These are phyloP conservation scores for Tragopan temminckii DNA, from an alignment of 2,797 vertebrate species.

Conservation along the genomic window DNA sequence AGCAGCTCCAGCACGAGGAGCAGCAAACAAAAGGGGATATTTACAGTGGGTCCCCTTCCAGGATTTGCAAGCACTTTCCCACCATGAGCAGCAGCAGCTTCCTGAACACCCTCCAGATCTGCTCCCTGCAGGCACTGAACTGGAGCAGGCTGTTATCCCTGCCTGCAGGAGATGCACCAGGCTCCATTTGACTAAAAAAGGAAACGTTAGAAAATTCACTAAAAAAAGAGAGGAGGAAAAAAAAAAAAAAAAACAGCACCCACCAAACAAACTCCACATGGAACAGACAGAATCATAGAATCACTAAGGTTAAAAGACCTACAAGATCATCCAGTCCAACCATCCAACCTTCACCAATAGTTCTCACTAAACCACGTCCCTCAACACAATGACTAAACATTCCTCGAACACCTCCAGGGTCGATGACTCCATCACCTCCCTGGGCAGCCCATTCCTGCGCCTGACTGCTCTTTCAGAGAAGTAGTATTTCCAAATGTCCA, in stretches of 20 bases:
- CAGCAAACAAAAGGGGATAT: slow-evolving; percentile 33
- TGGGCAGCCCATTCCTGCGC: no score
- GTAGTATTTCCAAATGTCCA: no score
- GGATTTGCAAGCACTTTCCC: slow-evolving; percentile 42
- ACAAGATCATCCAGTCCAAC: no score
- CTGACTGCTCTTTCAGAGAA: no score
- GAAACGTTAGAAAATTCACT: not conserved
- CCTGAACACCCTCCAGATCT: not conserved
- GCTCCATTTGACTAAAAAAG: slow-evolving; percentile 45
- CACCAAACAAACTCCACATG: not conserved
- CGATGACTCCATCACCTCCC: no score
- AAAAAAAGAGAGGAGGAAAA: not conserved
- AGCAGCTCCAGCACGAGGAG: not conserved
- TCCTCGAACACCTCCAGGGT: no score
- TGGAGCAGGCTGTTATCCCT: slow-evolving; percentile 47
- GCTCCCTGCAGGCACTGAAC: slow-evolving; percentile 40
- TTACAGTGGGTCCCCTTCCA: slow-evolving; percentile 59
- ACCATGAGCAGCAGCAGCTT: not conserved
- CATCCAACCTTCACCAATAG: no score
- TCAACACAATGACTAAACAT: no score
- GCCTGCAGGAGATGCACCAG: slow-evolving; percentile 56
- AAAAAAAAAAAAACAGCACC: not conserved
- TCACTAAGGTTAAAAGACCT: no score
- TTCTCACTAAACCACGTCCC: no score
- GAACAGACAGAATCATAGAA: not conserved